These are phyloP conservation scores for Micromussa lordhowensis DNA, from an alignment of 92 coral and sea anemone species.

Conservation along the genomic window DNA sequence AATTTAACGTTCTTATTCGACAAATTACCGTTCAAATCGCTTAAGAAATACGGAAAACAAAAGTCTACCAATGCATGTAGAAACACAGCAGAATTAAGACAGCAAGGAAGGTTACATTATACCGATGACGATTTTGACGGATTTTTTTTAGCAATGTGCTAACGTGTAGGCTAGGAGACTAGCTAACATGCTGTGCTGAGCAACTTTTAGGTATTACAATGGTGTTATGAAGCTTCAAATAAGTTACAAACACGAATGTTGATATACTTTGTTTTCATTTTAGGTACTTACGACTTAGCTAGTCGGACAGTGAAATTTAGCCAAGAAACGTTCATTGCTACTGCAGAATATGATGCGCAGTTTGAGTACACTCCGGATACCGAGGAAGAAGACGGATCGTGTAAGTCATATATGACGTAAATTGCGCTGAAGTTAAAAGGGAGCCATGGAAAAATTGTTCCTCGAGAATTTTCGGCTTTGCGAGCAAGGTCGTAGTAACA, in stretches of 20 bases:
- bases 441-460: too few relatives aligned
- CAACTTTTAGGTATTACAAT: background rate
- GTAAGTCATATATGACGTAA: background rate
- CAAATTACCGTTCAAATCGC: too few relatives aligned
- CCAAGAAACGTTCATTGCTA: constrained; percentile 7
- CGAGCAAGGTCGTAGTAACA: too few relatives aligned
- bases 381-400: constrained; percentile 16
- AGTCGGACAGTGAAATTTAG: constrained; percentile 8
- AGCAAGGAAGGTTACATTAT: too few relatives aligned
- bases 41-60: background rate
- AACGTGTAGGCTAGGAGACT: too few relatives aligned
- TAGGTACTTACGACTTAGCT: constrained; percentile 22
- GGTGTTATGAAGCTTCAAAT: background rate
- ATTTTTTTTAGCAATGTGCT: too few relatives aligned
- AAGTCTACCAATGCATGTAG: background rate
- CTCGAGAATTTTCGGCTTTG: too few relatives aligned
- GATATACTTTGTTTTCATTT: background rate
- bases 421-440: too few relatives aligned
- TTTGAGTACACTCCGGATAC: constrained; percentile 25
- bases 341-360: constrained; percentile 28
- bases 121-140: background rate
- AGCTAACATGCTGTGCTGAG: too few relatives aligned
- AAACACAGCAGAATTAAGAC: background rate
- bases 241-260: too few relatives aligned
- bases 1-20: background rate